These are phyloP conservation scores for Oreortyx pictus DNA, from an alignment of 2,797 vertebrate species.

Conservation along the genomic window DNA sequence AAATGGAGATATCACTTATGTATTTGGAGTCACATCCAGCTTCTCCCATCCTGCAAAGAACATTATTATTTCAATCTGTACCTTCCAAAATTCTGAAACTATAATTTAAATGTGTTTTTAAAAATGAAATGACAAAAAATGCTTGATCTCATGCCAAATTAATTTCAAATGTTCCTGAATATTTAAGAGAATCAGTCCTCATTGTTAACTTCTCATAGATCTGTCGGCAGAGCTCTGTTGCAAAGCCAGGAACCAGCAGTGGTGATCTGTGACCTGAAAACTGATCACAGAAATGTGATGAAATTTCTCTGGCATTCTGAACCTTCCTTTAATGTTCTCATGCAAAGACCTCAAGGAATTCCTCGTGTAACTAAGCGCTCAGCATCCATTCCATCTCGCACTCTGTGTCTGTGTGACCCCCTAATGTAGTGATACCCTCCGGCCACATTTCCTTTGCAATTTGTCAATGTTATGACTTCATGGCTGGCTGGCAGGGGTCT, in stretches of 20 bases:
- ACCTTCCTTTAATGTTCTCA: slow-evolving; percentile 8
- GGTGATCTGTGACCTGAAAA: slow-evolving; percentile 62
- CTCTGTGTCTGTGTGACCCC: not conserved
- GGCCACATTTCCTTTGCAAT: not conserved
- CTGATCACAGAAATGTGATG: slow-evolving; percentile 38
- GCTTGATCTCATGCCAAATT: slow-evolving; percentile 64
- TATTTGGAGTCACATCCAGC: slow-evolving; percentile 51
- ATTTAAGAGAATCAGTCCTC: slow-evolving; percentile 36
- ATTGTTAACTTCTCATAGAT: slow-evolving; percentile 43
- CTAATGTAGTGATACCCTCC: not conserved
- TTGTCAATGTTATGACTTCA: not conserved
- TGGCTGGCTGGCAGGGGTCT: slow-evolving; percentile 13
- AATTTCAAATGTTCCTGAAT: slow-evolving; percentile 64
- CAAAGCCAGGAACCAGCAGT: slow-evolving; percentile 53
- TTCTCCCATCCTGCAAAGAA: slow-evolving; percentile 62
- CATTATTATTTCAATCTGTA: not conserved
- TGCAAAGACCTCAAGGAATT: not conserved
- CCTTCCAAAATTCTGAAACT: slow-evolving; percentile 24
- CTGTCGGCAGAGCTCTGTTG: slow-evolving; percentile 50
- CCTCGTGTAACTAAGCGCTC: not conserved
- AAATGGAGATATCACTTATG: not conserved
- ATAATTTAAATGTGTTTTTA: slow-evolving; percentile 7
- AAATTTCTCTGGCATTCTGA: slow-evolving; percentile 63
- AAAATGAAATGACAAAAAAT: not conserved
- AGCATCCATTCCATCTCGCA: not conserved